Percentiles rank a stretch among this genome's conserved stretches.
Evolutionary conservation across 2,888 invertebrate genomes (phyloP).

Genomic region (Endotricha flammealis): DNA sequence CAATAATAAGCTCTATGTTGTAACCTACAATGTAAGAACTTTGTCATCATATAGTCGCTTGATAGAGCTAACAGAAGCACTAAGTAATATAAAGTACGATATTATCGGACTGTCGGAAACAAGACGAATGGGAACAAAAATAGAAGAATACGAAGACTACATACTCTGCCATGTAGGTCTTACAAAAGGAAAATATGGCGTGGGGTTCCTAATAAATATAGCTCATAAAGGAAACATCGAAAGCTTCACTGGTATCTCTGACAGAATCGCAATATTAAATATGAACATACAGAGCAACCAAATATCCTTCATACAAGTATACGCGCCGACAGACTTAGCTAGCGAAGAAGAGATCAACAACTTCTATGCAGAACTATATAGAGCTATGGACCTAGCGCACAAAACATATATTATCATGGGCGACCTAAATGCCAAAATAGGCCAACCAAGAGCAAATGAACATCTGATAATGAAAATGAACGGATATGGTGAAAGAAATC

Average conservation of each 20-base stretch:
- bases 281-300: constrained; percentile 7
- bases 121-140: constrained; percentile 17
- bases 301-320: constrained; percentile 21
- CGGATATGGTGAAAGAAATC: constrained; percentile 22
- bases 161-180: constrained; percentile 20
- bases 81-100: constrained; percentile 19
- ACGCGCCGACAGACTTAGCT: constrained; percentile 19
- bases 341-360: constrained; percentile 14
- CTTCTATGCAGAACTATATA: constrained; percentile 15
- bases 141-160: constrained; percentile 23
- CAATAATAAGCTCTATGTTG: constrained; percentile 7
- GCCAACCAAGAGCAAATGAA: constrained; percentile 16
- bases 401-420: constrained; percentile 17
- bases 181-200: constrained; percentile 17
- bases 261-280: constrained; percentile 18
- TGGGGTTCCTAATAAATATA: constrained; percentile 23
- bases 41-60: constrained; percentile 18
- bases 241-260: constrained; percentile 16
- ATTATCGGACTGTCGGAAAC: constrained; percentile 22
- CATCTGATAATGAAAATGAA: constrained; percentile 15
- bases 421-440: constrained; percentile 23
- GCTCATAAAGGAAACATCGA: constrained; percentile 17
- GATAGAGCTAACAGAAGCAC: constrained; percentile 14
- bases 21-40: constrained; percentile 22
- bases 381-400: constrained; percentile 12